A percentile compares a stretch with the other conserved stretches of the same genome.
Conservation (phyloP, 2,888 invertebrate genomes). For the Scaptomyza polygonia region DNA sequence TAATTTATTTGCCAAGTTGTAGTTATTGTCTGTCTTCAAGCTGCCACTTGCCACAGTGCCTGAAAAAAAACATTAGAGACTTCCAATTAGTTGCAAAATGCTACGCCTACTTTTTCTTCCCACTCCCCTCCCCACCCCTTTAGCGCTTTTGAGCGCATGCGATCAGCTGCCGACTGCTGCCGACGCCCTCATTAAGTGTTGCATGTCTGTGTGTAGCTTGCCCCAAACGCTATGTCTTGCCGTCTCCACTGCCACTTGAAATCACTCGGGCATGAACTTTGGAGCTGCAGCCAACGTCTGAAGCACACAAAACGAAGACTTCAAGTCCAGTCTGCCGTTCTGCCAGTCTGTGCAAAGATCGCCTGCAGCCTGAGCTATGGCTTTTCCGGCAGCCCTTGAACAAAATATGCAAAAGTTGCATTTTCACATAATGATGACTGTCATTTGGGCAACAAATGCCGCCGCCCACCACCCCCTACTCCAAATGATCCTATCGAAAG, state of each 20-base stretch:
- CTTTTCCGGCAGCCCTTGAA: conserved; percentile 63
- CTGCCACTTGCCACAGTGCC: conserved; percentile 38
- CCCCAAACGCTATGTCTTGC: conserved; percentile 40
- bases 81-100: conserved; percentile 66
- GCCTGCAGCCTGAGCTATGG: conserved; percentile 30
- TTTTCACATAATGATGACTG: conserved; percentile 65
- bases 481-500: conserved; percentile 24
- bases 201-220: conserved; percentile 59
- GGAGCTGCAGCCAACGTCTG: conserved; percentile 44
- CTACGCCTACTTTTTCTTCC: conserved; percentile 18
- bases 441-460: conserved; percentile 48
- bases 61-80: conserved; percentile 46
- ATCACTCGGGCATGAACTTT: conserved; percentile 77
- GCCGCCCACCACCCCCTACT: not conserved
- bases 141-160: conserved; percentile 44
- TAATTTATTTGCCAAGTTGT: conserved; percentile 26
- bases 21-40: conserved; percentile 10
- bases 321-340: not conserved
- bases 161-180: conserved; percentile 66
- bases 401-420: conserved; percentile 48
- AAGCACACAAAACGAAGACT: conserved; percentile 19
- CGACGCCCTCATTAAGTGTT: conserved; percentile 79
- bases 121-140: not conserved
- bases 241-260: conserved; percentile 54
- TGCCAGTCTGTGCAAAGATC: conserved; percentile 37